Percentiles rank a stretch among this genome's conserved stretches.
phyloP scores from a whole-genome alignment of 1,140 invertebrate species.

The Epicauta chinensis region DNA sequence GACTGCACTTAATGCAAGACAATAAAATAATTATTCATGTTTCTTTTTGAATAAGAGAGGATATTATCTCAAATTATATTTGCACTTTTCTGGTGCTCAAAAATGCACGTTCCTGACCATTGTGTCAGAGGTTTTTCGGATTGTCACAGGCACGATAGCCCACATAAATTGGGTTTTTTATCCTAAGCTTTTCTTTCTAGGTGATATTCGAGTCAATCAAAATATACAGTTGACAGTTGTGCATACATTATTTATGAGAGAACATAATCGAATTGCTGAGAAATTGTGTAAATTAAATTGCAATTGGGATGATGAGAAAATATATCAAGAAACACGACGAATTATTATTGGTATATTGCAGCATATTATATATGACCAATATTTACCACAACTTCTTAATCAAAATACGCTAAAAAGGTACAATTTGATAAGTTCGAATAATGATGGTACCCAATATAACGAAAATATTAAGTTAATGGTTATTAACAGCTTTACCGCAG shows the following conservation, averaged over 20 bases:
- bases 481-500: conserved; percentile 57
- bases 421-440: conserved; percentile 3
- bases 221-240: conserved; percentile 60
- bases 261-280: conserved; percentile 57
- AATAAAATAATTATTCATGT: too few relatives aligned
- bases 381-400: conserved; percentile 57
- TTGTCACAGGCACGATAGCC: too few relatives aligned
- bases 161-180: too few relatives aligned
- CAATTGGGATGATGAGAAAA: conserved; percentile 52
- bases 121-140: too few relatives aligned
- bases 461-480: conserved; percentile 53
- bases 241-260: conserved; percentile 44
- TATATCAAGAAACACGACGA: conserved; percentile 57
- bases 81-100: too few relatives aligned
- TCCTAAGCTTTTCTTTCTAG: conserved; percentile 47
- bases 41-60: too few relatives aligned
- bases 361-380: conserved; percentile 64
- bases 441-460: conserved; percentile 54
- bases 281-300: conserved; percentile 50
- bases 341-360: conserved; percentile 51
- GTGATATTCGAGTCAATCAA: conserved; percentile 79
- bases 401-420: conserved; percentile 19
- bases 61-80: too few relatives aligned
- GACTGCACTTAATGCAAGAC: too few relatives aligned
- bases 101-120: too few relatives aligned